Percentiles rank a stretch among this genome's conserved stretches.
Conservation (phyloP, 2,113 vertebrate genomes). For the Syrrhaptes paradoxus region DNA sequence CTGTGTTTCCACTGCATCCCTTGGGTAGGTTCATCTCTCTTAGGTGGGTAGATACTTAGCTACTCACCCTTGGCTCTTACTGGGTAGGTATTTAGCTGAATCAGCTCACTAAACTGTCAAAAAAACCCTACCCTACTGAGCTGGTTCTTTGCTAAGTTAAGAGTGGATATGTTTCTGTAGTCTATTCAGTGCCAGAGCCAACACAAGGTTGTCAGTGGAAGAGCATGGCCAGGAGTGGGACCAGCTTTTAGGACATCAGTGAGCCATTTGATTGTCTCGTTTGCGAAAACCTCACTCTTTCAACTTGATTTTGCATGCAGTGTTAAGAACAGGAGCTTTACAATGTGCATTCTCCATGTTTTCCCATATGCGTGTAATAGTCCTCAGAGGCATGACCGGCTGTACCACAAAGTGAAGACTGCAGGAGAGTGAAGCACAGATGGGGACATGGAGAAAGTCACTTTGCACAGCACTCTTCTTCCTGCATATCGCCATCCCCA, state of each 20-base stretch:
- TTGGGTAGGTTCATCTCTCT: background rate
- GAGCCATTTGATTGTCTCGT: background rate
- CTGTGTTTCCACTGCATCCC: background rate
- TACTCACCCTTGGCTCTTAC: background rate
- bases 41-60: background rate
- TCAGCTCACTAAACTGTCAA: background rate
- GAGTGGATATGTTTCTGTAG: background rate
- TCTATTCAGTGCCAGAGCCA: background rate
- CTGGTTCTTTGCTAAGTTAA: background rate
- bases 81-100: background rate
- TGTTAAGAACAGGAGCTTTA: background rate
- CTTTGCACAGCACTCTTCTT: background rate
- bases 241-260: conserved; percentile 24
- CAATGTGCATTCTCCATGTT: background rate
- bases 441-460: background rate
- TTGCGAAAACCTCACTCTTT: background rate
- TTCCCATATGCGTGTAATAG: background rate
- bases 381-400: background rate
- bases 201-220: background rate
- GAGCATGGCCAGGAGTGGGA: background rate
- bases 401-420: background rate
- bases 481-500: background rate
- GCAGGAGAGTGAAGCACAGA: background rate
- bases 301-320: conserved; percentile 12
- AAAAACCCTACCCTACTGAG: background rate